These are phyloP conservation scores for Eospalax fontanierii DNA, from an alignment of 2,797 vertebrate species.

Conservation along the genomic window DNA sequence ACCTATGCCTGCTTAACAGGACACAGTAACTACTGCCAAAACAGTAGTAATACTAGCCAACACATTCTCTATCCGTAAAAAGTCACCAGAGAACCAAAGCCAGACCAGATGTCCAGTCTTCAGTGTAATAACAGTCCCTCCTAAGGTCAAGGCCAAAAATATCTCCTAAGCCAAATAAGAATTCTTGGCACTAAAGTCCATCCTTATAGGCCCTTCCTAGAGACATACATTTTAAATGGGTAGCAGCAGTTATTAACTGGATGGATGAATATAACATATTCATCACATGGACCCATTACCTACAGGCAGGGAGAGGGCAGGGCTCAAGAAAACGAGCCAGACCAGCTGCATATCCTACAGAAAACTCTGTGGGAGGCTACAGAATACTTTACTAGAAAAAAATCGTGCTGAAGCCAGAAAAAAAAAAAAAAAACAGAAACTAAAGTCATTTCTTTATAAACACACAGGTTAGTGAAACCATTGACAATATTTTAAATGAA, in stretches of 20 bases:
- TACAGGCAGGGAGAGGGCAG: background rate
- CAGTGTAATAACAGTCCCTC: constrained; percentile 8
- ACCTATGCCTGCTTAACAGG: constrained; percentile 22
- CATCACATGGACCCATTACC: constrained; percentile 23
- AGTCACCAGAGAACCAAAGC: constrained; percentile 57
- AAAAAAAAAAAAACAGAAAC: constrained; percentile 67
- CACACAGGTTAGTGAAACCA: constrained; percentile 11
- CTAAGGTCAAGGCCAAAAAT: constrained; percentile 78
- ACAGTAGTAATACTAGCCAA: constrained; percentile 11
- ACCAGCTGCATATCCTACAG: constrained; percentile 22
- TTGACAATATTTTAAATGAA: constrained; percentile 50
- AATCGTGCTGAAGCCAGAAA: background rate
- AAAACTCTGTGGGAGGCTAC: too few species aligned
- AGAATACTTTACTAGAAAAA: constrained; percentile 3
- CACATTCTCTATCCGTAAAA: background rate
- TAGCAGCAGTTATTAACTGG: constrained; percentile 11
- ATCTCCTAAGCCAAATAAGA: constrained; percentile 43
- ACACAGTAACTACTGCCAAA: constrained; percentile 24
- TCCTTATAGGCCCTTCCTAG: constrained; percentile 48
- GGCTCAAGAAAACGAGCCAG: constrained; percentile 20
- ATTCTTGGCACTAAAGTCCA: constrained; percentile 32
- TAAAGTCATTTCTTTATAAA: constrained; percentile 57
- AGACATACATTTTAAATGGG: constrained; percentile 37
- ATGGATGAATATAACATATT: constrained; percentile 16
- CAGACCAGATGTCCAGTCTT: constrained; percentile 30